These are phyloP conservation scores for Campoplex capitator DNA, from an alignment of 2,888 invertebrate genomes.

Conservation along the genomic window DNA sequence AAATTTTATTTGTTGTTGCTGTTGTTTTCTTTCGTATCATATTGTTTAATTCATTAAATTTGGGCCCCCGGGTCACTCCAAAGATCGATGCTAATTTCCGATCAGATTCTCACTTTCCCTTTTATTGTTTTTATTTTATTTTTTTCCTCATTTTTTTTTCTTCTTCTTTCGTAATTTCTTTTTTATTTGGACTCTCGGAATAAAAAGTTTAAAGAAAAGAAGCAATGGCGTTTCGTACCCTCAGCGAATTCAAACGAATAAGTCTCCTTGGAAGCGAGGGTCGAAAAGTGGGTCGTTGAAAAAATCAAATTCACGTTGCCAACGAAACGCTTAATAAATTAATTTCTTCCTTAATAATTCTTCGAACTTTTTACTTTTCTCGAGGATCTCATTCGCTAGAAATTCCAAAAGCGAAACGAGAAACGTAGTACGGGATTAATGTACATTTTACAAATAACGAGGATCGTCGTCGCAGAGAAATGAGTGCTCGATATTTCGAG, in stretches of 20 bases:
- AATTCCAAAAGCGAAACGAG: constrained; percentile 70
- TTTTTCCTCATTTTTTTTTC: too few species aligned
- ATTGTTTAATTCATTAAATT: background rate
- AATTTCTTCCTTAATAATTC: background rate
- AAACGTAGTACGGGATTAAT: constrained; percentile 56
- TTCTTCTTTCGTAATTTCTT: too few species aligned
- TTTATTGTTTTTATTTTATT: background rate
- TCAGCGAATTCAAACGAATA: background rate
- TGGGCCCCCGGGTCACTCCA: background rate
- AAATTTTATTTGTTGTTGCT: background rate
- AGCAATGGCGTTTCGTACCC: background rate
- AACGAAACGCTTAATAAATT: background rate
- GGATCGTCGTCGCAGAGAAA: constrained; percentile 24
- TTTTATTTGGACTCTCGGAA: background rate
- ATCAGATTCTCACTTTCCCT: background rate
- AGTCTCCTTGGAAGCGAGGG: background rate
- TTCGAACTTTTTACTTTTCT: background rate
- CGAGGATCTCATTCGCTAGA: background rate
- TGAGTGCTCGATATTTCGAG: background rate
- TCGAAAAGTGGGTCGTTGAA: background rate
- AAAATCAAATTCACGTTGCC: background rate
- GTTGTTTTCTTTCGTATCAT: background rate
- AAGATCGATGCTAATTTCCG: background rate
- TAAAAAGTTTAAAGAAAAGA: background rate
- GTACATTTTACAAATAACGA: background rate